Evolutionary conservation across 2,113 vertebrate genomes (phyloP), one percentile per base, ranked within the genome.

Genomic region (Lasiurus cinereus): DNA sequence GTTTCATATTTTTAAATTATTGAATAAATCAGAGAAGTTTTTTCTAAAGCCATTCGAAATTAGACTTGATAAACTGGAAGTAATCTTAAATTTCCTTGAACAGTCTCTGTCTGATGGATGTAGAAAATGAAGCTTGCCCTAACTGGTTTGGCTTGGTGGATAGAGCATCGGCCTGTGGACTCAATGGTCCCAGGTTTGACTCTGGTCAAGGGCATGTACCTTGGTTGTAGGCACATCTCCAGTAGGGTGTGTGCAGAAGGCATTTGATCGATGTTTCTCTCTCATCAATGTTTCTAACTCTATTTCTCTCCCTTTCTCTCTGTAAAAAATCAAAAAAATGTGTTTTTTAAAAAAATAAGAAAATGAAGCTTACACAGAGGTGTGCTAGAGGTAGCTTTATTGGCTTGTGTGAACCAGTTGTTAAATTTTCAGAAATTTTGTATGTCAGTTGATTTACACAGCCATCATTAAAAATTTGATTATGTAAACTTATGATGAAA

Each of bases 111-210:
- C 39, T 13, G 18, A 52, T n/a, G 43, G 50, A 52, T 36, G 21
- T 80, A 70, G 59, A 90, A 87, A 87, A n/a, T 43, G n/a, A 86
- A 74, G 56, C 14, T 85, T 46, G n/a, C n/a, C n/a, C n/a, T n/a
- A n/a, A n/a, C n/a, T n/a, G n/a, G n/a, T n/a, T n/a, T n/a, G n/a
- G n/a, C n/a, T n/a, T n/a, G n/a, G n/a, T n/a, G n/a, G n/a, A n/a
- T n/a, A n/a, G n/a, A n/a, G n/a, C n/a, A n/a, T n/a, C n/a, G n/a
- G n/a, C n/a, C n/a, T n/a, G n/a, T n/a, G n/a, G n/a, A n/a, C n/a
- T n/a, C n/a, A n/a, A n/a, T n/a, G n/a, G n/a, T n/a, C n/a, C n/a
- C n/a, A n/a, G n/a, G n/a, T n/a, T n/a, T n/a, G n/a, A n/a, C n/a
- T n/a, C n/a, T n/a, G n/a, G n/a, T n/a, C n/a, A n/a, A n/a, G n/a